These are phyloP conservation scores for Rhinoraja longicauda DNA, from an alignment of 2,797 vertebrate genomes.

Conservation along the genomic window DNA sequence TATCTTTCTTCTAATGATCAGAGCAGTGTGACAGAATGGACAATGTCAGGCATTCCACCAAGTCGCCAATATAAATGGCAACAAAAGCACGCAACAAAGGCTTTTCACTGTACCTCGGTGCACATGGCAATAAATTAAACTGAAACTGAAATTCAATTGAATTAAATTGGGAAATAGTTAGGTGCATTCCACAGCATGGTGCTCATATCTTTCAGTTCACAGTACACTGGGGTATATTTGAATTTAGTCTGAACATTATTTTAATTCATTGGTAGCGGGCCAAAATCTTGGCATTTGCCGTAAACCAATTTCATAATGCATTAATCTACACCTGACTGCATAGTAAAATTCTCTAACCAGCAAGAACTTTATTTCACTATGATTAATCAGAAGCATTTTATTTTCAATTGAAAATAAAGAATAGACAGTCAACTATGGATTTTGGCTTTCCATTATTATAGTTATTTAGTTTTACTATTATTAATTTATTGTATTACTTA, in stretches of 20 bases:
- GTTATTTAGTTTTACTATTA: too few species aligned
- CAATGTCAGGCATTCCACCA: neutral
- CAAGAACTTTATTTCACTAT: neutral
- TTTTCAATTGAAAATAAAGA: neutral
- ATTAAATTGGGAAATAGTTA: too few species aligned
- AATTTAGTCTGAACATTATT: neutral
- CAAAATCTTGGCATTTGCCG: neutral
- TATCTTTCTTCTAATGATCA: neutral
- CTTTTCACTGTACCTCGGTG: too few species aligned
- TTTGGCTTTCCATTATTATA: too few species aligned
- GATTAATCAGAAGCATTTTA: neutral
- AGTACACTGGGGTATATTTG: neutral
- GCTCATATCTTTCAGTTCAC: neutral
- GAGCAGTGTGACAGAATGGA: neutral
- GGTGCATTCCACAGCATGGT: neutral
- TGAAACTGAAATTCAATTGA: too few species aligned
- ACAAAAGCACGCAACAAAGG: too few species aligned
- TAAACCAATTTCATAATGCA: neutral
- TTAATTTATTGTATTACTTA: too few species aligned
- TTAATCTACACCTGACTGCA: neutral
- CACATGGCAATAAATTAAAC: too few species aligned
- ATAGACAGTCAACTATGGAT: neutral
- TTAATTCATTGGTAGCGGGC: neutral
- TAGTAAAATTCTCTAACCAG: neutral
- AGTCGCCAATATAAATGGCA: neutral